Evolutionary conservation across 1,140 invertebrate genomes (phyloP).

Genomic region (Frieseomelitta varia): DNA sequence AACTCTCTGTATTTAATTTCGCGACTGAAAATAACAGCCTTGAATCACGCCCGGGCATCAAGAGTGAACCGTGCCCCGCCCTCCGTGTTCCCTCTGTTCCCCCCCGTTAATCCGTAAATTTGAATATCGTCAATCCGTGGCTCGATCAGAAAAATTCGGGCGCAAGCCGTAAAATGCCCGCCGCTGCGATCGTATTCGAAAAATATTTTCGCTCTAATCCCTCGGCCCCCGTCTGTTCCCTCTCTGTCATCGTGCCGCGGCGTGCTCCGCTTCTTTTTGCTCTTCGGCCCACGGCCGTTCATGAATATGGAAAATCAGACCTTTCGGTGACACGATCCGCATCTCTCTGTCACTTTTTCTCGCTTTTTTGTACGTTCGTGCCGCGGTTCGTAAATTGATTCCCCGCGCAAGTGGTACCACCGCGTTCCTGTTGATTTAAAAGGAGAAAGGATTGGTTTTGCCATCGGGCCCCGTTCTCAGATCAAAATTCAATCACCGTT

Average conservation of each 20-base stretch:
- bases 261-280: slow-evolving; percentile 14
- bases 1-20: slow-evolving; percentile 15
- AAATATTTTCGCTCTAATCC: slow-evolving; percentile 60
- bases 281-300: slow-evolving; percentile 21
- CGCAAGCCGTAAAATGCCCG: not conserved
- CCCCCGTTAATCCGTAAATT: slow-evolving; percentile 29
- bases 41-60: not conserved
- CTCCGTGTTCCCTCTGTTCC: not conserved
- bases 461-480: slow-evolving; percentile 4
- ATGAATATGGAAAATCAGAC: slow-evolving; percentile 72
- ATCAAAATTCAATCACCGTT: slow-evolving; percentile 52
- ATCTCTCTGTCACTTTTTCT: not conserved
- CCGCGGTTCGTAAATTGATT: slow-evolving; percentile 63
- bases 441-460: slow-evolving; percentile 40
- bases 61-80: not conserved
- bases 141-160: slow-evolving; percentile 31
- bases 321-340: slow-evolving; percentile 43
- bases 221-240: slow-evolving; percentile 8
- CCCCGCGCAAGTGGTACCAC: slow-evolving; percentile 56
- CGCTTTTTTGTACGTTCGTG: not conserved
- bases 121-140: slow-evolving; percentile 31
- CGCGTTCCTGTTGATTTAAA: slow-evolving; percentile 46
- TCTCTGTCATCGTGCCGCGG: not conserved
- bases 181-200: slow-evolving; percentile 20
- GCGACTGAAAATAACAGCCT: not conserved